phyloP scores from a whole-genome alignment of 2,888 invertebrate species.

The Geotrupes spiniger region DNA sequence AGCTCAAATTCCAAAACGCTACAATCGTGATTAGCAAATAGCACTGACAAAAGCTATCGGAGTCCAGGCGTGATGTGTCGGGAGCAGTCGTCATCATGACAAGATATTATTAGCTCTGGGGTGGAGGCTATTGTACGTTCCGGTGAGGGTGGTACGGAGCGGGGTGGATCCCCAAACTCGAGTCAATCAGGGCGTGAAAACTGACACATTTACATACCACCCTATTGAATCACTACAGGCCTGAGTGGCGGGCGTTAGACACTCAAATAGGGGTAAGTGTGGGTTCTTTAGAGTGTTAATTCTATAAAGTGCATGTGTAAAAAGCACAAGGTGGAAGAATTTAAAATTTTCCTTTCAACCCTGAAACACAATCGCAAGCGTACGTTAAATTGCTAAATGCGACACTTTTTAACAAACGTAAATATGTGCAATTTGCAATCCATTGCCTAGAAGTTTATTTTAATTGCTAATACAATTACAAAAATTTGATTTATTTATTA shows the following conservation, averaged over 20 bases:
- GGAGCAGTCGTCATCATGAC: conserved; percentile 38
- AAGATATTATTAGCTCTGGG: conserved; percentile 37
- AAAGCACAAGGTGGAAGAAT: conserved; percentile 20
- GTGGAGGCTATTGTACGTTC: conserved; percentile 37
- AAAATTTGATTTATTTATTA: too few relatives aligned
- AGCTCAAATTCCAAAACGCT: conserved; percentile 19
- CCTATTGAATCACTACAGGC: conserved; percentile 43
- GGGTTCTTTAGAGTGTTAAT: conserved; percentile 14
- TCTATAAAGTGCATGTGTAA: conserved; percentile 12
- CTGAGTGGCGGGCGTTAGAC: conserved; percentile 11
- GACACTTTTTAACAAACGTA: too few relatives aligned
- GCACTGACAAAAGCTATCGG: conserved; percentile 37
- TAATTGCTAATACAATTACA: too few relatives aligned
- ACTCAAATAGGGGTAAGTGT: conserved; percentile 9
- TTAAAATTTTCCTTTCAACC: background rate
- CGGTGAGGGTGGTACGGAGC: conserved; percentile 29
- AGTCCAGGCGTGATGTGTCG: conserved; percentile 41
- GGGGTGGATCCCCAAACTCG: conserved; percentile 33
- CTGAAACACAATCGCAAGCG: too few relatives aligned
- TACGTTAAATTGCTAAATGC: too few relatives aligned
- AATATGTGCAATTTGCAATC: too few relatives aligned
- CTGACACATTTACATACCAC: conserved; percentile 51
- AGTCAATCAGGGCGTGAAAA: conserved; percentile 51
- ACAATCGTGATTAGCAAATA: conserved; percentile 33
- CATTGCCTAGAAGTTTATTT: too few relatives aligned